Conservation (phyloP, 35 echinoderm and acorn worm species). For the Ophioderma brevispina region DNA sequence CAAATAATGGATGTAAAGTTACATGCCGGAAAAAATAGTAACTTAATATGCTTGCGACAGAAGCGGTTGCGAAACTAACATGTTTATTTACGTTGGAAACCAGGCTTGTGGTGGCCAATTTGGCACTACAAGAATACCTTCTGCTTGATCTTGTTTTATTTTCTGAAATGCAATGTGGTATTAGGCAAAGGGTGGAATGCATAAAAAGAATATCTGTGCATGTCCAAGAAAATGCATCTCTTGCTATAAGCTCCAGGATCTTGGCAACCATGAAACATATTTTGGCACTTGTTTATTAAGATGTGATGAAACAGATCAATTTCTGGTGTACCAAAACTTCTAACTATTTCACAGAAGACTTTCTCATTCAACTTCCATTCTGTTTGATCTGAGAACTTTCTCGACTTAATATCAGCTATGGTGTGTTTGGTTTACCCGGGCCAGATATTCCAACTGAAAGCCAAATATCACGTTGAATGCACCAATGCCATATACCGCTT, state of each 20-base stretch:
- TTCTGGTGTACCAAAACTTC: neutral
- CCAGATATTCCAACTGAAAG: constrained; percentile 32
- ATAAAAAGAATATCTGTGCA: constrained; percentile 19
- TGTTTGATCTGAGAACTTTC: constrained; percentile 30
- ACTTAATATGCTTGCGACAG: neutral
- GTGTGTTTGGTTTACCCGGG: constrained; percentile 40
- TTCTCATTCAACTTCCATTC: constrained; percentile 64
- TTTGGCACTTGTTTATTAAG: constrained; percentile 20
- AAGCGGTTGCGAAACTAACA: constrained; percentile 14
- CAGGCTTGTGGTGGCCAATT: constrained; percentile 44
- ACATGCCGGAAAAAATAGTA: neutral
- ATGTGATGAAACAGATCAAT: constrained; percentile 54
- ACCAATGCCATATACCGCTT: constrained; percentile 47
- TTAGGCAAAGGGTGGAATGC: constrained; percentile 46
- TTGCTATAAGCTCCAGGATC: constrained; percentile 21
- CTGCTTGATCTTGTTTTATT: constrained; percentile 15
- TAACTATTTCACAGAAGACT: constrained; percentile 1
- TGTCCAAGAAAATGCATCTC: constrained; percentile 32
- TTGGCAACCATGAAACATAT: constrained; percentile 36
- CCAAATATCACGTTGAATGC: constrained; percentile 33
- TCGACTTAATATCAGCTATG: constrained; percentile 38
- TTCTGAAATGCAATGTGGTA: constrained; percentile 26
- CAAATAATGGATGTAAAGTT: neutral
- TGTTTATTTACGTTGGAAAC: constrained; percentile 22
- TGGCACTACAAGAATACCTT: constrained; percentile 30